phyloP scores from a whole-genome alignment of 2,888 invertebrate species.

The Cataglyphis altisquamis region DNA sequence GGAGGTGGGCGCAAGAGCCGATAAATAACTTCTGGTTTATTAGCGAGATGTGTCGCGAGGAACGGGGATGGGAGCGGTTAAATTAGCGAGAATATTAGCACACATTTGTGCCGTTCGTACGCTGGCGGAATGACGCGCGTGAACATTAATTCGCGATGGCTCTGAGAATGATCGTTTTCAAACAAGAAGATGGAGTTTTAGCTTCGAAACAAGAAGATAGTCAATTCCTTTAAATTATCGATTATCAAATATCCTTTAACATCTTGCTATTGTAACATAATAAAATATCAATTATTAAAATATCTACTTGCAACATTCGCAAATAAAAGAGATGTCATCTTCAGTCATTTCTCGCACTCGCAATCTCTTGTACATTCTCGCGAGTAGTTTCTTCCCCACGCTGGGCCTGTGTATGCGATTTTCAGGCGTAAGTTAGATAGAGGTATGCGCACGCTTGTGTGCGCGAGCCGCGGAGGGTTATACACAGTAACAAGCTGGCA shows the following conservation, averaged over 20 bases:
- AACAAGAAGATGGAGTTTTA: slow-evolving; percentile 15
- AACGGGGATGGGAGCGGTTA: slow-evolving; percentile 77
- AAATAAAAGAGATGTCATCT: background rate
- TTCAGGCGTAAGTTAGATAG: slow-evolving; percentile 64
- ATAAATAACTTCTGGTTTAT: slow-evolving; percentile 86
- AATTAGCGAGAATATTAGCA: slow-evolving; percentile 85
- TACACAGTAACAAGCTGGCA: slow-evolving; percentile 86
- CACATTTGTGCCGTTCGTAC: slow-evolving; percentile 76
- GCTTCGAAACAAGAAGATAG: background rate
- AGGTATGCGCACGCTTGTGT: slow-evolving; percentile 54
- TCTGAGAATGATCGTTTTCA: slow-evolving; percentile 19
- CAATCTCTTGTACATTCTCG: slow-evolving; percentile 54
- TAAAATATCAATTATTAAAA: background rate
- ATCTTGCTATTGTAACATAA: background rate
- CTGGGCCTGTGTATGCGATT: slow-evolving; percentile 62
- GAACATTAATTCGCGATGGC: slow-evolving; percentile 54
- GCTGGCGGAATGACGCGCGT: slow-evolving; percentile 54
- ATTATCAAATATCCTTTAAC: background rate
- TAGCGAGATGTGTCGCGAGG: slow-evolving; percentile 79
- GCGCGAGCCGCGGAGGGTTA: slow-evolving; percentile 67
- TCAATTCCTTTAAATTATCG: background rate
- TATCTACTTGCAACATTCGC: background rate
- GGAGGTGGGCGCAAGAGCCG: slow-evolving; percentile 72
- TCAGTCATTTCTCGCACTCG: background rate
- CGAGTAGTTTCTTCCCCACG: slow-evolving; percentile 57